Base-by-base conservation (phyloP, 2,797 vertebrate genomes). In the Spinibarbus caldwelli region DNA sequence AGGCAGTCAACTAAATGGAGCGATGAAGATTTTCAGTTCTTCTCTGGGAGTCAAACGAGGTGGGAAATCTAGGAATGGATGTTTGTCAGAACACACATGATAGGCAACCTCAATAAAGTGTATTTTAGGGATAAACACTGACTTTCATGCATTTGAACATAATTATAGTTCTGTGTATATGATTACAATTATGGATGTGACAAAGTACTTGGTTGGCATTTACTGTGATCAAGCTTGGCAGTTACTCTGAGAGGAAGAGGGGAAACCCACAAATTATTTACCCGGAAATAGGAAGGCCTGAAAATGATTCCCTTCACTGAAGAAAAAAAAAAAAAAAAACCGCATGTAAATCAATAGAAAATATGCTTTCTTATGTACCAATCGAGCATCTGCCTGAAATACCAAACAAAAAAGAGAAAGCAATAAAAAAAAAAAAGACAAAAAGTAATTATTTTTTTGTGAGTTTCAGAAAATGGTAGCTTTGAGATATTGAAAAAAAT, bases 81-180 rank as follows among this genome's bases (percentile, higher is more conserved):
- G 38, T 45, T 75, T 76, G 41, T 38, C 57, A 67, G 59, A 83
- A 43, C 34, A 76, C 17, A 66, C 8, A n/a, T n/a, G 41, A 82
- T 72, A 12, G 26, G 68, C 43, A 52, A 31, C 68, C n/a, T 77
- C 10, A 67, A 38, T 43, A 43, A 0, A 2, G 57, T 43, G n/a
- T 67, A 68, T 77, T 78, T 84, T 76, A 2, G 6, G 34, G 12
- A 68, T 54, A 68, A 84, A 68, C 36, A 78, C 47, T 15, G 17
- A 73, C 26, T 84, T 83, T 77, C 82, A 67, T 68, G 73, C 26
- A 38, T 77, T 54, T 54, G 23, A n/a, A 78, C 34, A 84, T 70
- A 52, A 84, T 84, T 84, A 78, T 84, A 78, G 82, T 57, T 84
- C 62, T 54, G 34, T 45, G 81, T 75, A 29, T 78, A 68, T 78